Evolutionary conservation across 2,888 invertebrate genomes (phyloP).

Genomic region (Harpagoxenus sublaevis): DNA sequence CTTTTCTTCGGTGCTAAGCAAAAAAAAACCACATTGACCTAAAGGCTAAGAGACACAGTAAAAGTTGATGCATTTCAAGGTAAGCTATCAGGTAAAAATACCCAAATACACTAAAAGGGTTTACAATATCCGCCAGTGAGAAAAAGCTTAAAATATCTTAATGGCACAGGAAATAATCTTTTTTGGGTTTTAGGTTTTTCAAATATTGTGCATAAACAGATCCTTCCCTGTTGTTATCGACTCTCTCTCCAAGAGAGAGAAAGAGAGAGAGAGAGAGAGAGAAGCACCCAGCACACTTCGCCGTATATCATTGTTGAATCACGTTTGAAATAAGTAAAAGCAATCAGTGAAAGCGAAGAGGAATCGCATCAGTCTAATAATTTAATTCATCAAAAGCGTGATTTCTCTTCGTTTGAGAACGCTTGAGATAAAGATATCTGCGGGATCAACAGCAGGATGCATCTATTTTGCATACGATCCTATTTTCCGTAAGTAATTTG

Average conservation of each 20-base stretch:
- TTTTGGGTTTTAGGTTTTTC: conserved; percentile 56
- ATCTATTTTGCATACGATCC: conserved; percentile 11
- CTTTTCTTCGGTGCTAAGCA: not conserved
- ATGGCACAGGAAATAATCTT: conserved; percentile 75
- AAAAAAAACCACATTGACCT: conserved; percentile 78
- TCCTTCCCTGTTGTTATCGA: conserved; percentile 35
- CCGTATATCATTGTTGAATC: conserved; percentile 3
- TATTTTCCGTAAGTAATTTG: conserved; percentile 30
- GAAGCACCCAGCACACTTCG: not conserved
- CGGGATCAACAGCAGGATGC: conserved; percentile 27
- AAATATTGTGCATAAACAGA: conserved; percentile 52
- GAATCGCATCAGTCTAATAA: not conserved
- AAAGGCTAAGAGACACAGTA: conserved; percentile 77
- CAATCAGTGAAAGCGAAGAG: conserved; percentile 37
- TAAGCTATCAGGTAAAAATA: conserved; percentile 74
- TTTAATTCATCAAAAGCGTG: not conserved
- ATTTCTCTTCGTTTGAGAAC: conserved; percentile 23
- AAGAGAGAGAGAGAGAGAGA: not conserved
- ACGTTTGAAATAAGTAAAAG: conserved; percentile 23
- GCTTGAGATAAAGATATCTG: conserved; percentile 2
- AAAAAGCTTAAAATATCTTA: conserved; percentile 43
- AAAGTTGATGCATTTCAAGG: conserved; percentile 76
- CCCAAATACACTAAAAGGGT: conserved; percentile 67
- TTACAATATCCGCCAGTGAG: conserved; percentile 64
- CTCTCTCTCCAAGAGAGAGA: not conserved